These are phyloP conservation scores for Hydrotaea diabolus DNA, from an alignment of 2,888 invertebrate species.

Conservation along the genomic window DNA sequence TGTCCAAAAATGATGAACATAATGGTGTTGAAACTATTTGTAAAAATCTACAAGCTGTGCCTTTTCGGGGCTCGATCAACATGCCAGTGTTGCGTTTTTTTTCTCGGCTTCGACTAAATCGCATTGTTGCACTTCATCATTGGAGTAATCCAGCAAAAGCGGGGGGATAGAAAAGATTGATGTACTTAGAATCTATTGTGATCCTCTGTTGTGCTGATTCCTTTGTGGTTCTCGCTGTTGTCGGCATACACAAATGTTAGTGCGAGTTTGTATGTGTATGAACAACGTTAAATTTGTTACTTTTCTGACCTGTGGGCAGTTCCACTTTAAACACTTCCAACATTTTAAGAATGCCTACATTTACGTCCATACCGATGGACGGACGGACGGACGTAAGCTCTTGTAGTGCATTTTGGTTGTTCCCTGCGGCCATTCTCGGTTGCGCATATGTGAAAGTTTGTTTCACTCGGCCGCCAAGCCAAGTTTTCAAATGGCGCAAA, in stretches of 20 bases:
- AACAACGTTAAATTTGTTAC: not conserved
- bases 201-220: not conserved
- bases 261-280: too few species aligned
- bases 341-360: slow-evolving; percentile 25
- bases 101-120: slow-evolving; percentile 34
- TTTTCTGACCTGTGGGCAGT: slow-evolving; percentile 64
- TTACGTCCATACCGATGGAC: not conserved
- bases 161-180: slow-evolving; percentile 40
- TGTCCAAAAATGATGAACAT: slow-evolving; percentile 44
- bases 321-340: slow-evolving; percentile 61
- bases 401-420: not conserved
- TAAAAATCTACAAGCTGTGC: slow-evolving; percentile 68
- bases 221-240: slow-evolving; percentile 12
- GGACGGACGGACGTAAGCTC: not conserved
- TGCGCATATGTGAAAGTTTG: slow-evolving; percentile 49
- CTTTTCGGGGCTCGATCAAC: not conserved
- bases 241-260: slow-evolving; percentile 36
- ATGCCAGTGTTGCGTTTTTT: not conserved
- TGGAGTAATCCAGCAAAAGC: not conserved
- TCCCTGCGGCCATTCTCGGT: slow-evolving; percentile 39
- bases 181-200: slow-evolving; percentile 37
- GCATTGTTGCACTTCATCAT: slow-evolving; percentile 37
- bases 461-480: not conserved
- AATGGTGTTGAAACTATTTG: slow-evolving; percentile 78
- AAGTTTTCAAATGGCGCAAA: slow-evolving; percentile 48